These are phyloP conservation scores for Mormyrus iriodes DNA, from an alignment of 2,113 vertebrate genomes.

Conservation along the genomic window DNA sequence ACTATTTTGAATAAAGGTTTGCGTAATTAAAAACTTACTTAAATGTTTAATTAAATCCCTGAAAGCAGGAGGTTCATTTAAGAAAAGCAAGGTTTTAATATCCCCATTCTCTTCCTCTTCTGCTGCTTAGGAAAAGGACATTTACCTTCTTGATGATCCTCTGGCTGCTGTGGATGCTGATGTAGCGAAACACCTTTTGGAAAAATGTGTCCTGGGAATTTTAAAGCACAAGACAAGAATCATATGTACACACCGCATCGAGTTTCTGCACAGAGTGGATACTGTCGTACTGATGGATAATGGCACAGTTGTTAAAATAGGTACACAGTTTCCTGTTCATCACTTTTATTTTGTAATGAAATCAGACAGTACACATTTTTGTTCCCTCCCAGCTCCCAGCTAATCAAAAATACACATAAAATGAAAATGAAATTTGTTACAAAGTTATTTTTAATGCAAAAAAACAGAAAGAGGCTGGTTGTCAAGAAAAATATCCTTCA, in stretches of 20 bases:
- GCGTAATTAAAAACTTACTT: not conserved
- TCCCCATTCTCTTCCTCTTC: conserved; percentile 7
- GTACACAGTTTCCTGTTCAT: conserved; percentile 49
- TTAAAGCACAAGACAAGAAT: conserved; percentile 80
- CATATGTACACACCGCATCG: conserved; percentile 86
- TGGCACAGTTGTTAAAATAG: conserved; percentile 71
- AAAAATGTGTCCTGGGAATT: conserved; percentile 76
- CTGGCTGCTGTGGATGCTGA: conserved; percentile 87
- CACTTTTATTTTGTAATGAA: not conserved
- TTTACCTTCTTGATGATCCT: conserved; percentile 93
- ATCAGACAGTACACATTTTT: not conserved
- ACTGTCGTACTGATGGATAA: conserved; percentile 77
- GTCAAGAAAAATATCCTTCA: not conserved
- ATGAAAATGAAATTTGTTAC: not conserved
- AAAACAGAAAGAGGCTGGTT: not conserved
- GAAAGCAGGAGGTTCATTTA: not conserved
- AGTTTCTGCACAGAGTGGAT: conserved; percentile 78
- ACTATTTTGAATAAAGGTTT: not conserved
- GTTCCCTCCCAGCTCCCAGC: not conserved
- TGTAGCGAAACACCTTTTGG: conserved; percentile 85
- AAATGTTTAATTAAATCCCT: not conserved
- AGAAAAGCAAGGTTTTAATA: not conserved
- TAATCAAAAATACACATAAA: not conserved
- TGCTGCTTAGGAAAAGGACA: conserved; percentile 74
- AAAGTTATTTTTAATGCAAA: not conserved